Base-by-base conservation (phyloP, 2,888 invertebrate genomes). In the Scaeva pyrastri region DNA sequence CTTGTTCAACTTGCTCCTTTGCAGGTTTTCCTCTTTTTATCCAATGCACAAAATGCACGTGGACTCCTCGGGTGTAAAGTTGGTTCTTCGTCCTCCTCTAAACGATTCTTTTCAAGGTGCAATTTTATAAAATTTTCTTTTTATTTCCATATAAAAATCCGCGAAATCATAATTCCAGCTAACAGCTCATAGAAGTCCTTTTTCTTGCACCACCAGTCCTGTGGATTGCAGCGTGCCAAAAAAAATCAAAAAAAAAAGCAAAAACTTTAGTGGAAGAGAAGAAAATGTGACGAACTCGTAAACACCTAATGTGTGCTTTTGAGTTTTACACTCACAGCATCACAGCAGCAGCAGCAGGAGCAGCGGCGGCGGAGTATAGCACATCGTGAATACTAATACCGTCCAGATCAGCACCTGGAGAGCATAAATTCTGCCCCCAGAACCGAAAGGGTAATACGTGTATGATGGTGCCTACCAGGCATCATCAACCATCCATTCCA, bases 271-370 rank as follows among this genome's bases (percentile, higher is more conserved):
- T 55, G 11, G 8, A 68, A 52, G 16, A 21, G 68, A 70, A 64
- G 77, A 75, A 81, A 82, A 82, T 82, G 81, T 81, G 88, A 80
- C 85, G 85, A 87, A 87, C 88, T 88, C 88, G 89, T 89, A 89
- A 90, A 89, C 90, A 90, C 89, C 88, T 88, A 88, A 90, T 90
- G 88, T 88, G 87, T 75, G 88, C 89, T 89, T 89, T 89, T 88
- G 88, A 88, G 88, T 88, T 88, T 88, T 21, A 52, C 68, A 76
- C n/a, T n/a, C 74, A 48, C 26, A 58, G 55, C 56, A 58, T 5
- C 3, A 8, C 31, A 31, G n/a, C n/a, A n/a, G n/a, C n/a, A n/a
- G n/a, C n/a, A n/a, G n/a, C n/a, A n/a, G n/a, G n/a, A n/a, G n/a
- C n/a, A n/a, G n/a, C n/a, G n/a, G n/a, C 39, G 14, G 21, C 4